A percentile compares a stretch with the other conserved stretches of the same genome.
Evolutionary conservation across 1,140 invertebrate species (phyloP).

Genomic region (Trigoniulus corallinus): DNA sequence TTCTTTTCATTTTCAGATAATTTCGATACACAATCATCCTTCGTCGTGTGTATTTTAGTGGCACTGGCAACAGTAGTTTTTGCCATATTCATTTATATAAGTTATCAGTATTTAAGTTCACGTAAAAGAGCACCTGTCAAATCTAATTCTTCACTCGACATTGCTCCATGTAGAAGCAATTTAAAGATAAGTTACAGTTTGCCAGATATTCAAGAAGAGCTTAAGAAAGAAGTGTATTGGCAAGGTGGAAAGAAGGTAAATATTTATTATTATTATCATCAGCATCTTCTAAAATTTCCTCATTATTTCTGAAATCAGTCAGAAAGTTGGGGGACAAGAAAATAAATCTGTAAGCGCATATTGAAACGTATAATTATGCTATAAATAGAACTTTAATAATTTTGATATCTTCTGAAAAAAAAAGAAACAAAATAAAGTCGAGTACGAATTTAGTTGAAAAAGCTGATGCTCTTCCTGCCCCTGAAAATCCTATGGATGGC

Average conservation of each 20-base stretch:
- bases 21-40: neutral
- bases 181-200: slow-evolving; percentile 46
- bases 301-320: neutral
- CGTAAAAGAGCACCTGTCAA: neutral
- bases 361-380: neutral
- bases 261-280: neutral
- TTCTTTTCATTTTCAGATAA: no score
- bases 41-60: neutral
- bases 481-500: no score
- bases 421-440: no score
- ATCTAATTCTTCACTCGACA: neutral
- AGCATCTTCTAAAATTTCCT: neutral
- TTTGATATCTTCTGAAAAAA: no score
- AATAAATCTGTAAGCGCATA: neutral
- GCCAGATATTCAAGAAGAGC: slow-evolving; percentile 33
- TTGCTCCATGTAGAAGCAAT: neutral
- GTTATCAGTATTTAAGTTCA: neutral
- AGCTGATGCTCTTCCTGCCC: no score
- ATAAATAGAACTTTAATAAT: neutral
- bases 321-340: no score
- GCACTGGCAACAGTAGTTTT: neutral
- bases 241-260: neutral
- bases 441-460: no score
- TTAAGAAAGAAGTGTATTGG: neutral
- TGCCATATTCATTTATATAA: neutral